Percentiles rank a stretch among this genome's conserved stretches.
Evolutionary conservation across 2,888 invertebrate genomes (phyloP).

Genomic region (Danaus chrysippus): DNA sequence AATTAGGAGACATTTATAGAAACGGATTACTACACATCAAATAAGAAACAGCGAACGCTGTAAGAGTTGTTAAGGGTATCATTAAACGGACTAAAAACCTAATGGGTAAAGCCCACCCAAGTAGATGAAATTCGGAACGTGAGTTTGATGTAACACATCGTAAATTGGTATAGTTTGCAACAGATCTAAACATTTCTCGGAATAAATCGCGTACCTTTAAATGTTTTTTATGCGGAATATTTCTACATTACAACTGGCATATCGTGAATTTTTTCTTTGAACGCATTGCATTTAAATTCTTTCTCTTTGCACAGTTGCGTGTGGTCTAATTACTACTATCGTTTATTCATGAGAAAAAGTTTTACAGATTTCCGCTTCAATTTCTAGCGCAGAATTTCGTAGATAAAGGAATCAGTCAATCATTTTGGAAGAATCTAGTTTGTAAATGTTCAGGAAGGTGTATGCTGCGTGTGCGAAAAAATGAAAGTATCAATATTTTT

Average conservation of each 20-base stretch:
- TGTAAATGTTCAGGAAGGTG: too few relatives aligned
- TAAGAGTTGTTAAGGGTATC: conserved; percentile 56
- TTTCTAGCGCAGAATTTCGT: conserved; percentile 31
- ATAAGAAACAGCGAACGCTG: conserved; percentile 56
- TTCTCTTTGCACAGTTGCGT: conserved; percentile 70
- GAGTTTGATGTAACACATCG: conserved; percentile 67
- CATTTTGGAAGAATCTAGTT: too few relatives aligned
- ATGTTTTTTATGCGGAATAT: conserved; percentile 66
- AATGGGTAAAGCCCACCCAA: conserved; percentile 73
- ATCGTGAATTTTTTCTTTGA: conserved; percentile 70
- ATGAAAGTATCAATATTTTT: too few relatives aligned
- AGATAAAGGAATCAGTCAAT: conserved; percentile 38
- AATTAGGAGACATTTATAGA: not conserved
- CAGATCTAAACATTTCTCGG: conserved; percentile 57
- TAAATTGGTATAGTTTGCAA: conserved; percentile 58
- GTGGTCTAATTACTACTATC: conserved; percentile 69
- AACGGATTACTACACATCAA: conserved; percentile 26
- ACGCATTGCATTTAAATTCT: conserved; percentile 71
- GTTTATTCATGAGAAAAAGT: conserved; percentile 44
- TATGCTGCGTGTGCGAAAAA: too few relatives aligned
- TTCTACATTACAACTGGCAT: conserved; percentile 63
- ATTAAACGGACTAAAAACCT: conserved; percentile 68
- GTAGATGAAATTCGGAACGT: conserved; percentile 63
- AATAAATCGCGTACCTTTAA: conserved; percentile 67
- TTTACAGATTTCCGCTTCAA: conserved; percentile 41